Conservation (phyloP, 2,888 invertebrate species). For the Mayetiola destructor region DNA sequence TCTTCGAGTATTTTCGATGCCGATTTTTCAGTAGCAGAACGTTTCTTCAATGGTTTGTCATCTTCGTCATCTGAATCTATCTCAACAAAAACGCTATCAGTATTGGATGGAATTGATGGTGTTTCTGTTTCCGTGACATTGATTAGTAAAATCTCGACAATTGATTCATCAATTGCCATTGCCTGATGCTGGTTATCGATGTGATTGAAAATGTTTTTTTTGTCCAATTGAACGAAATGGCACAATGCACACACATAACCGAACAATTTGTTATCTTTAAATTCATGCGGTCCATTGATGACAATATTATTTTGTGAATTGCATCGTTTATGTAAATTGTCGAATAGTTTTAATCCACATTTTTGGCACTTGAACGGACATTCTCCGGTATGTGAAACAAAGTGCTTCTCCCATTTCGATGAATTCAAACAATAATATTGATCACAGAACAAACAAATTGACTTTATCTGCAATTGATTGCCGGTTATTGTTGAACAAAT, state of each 20-base stretch:
- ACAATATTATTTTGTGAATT: background rate
- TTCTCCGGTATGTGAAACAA: background rate
- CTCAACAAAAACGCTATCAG: too few species aligned
- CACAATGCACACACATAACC: background rate
- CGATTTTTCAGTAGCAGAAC: background rate
- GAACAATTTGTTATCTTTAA: background rate
- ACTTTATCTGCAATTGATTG: background rate
- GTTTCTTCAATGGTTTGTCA: background rate
- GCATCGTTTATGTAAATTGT: background rate
- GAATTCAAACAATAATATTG: background rate
- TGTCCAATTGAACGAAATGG: background rate
- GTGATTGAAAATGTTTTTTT: background rate
- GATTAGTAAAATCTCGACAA: background rate
- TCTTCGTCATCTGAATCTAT: background rate
- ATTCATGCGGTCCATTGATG: background rate
- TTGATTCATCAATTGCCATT: background rate
- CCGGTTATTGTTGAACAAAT: background rate
- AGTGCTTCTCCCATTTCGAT: background rate
- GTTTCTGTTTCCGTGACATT: background rate
- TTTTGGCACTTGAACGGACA: background rate
- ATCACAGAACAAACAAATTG: background rate
- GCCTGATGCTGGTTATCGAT: background rate
- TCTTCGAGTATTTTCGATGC: background rate
- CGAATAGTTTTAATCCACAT: background rate
- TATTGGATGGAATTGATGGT: too few species aligned